A percentile compares a stretch with the other conserved stretches of the same genome.
Evolutionary conservation across 2,113 vertebrate species (phyloP).

Genomic region (Tragelaphus imberbis): DNA sequence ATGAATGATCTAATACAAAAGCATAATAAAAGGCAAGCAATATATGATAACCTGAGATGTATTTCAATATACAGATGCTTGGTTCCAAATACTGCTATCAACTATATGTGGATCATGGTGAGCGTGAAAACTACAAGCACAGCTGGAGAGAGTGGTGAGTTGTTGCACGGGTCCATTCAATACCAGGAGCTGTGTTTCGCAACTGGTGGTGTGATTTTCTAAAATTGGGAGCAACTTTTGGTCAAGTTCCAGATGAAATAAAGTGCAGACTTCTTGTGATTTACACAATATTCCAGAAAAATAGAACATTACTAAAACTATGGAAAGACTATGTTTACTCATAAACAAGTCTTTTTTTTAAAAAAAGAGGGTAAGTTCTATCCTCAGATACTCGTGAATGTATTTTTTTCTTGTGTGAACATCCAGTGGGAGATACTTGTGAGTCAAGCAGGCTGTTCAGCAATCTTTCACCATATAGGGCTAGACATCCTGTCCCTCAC

Average conservation of each 20-base stretch:
- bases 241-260: not conserved
- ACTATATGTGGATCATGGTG: rapidly evolving
- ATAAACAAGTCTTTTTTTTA: not conserved
- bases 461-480: not conserved
- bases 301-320: not conserved
- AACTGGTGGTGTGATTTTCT: not conserved
- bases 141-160: not conserved
- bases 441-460: not conserved
- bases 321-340: not conserved
- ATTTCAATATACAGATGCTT: not conserved
- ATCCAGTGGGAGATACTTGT: not conserved
- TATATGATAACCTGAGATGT: not conserved
- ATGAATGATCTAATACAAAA: not conserved
- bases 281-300: not conserved
- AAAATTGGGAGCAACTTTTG: not conserved
- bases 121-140: too few species aligned
- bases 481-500: not conserved
- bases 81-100: not conserved
- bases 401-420: not conserved
- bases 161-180: rapidly evolving
- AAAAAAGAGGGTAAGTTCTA: not conserved
- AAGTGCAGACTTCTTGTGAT: not conserved
- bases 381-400: not conserved
- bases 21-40: not conserved
- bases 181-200: not conserved